phyloP scores from a whole-genome alignment of 1,140 invertebrate genomes.

The Caerostris darwini region DNA sequence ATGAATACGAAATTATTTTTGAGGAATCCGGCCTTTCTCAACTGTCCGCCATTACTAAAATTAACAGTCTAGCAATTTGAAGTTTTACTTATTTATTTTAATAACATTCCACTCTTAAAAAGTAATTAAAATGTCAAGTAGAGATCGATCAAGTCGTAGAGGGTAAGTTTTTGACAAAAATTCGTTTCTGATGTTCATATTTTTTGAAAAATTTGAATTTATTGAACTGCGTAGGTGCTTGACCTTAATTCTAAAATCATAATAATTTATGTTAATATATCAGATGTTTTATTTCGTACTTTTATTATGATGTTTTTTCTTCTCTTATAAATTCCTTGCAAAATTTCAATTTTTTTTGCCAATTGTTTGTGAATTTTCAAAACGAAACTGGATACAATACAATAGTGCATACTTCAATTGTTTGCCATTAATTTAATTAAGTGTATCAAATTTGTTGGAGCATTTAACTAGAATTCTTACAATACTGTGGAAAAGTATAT shows the following conservation, averaged over 20 bases:
- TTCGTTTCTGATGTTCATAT: background rate
- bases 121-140: slow-evolving; percentile 37
- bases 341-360: too few species aligned
- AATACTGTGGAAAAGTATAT: too few species aligned
- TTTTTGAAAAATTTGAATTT: background rate
- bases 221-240: background rate
- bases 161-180: slow-evolving; percentile 59
- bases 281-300: too few species aligned
- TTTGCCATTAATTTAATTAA: too few species aligned
- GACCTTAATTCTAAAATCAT: background rate
- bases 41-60: slow-evolving; percentile 21
- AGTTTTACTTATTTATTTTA: slow-evolving; percentile 5
- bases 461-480: too few species aligned
- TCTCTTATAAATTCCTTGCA: too few species aligned
- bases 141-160: slow-evolving; percentile 68
- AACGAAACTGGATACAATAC: too few species aligned
- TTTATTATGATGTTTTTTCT: too few species aligned
- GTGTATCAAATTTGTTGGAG: too few species aligned
- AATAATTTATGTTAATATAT: too few species aligned
- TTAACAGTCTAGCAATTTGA: background rate
- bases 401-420: too few species aligned
- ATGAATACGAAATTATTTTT: slow-evolving; percentile 27
- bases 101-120: background rate
- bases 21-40: background rate
- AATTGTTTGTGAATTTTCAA: too few species aligned